Evolutionary conservation across 2,888 invertebrate species (phyloP), one percentile per base, ranked within the genome.

Genomic region (Lasioglossum malachurum): DNA sequence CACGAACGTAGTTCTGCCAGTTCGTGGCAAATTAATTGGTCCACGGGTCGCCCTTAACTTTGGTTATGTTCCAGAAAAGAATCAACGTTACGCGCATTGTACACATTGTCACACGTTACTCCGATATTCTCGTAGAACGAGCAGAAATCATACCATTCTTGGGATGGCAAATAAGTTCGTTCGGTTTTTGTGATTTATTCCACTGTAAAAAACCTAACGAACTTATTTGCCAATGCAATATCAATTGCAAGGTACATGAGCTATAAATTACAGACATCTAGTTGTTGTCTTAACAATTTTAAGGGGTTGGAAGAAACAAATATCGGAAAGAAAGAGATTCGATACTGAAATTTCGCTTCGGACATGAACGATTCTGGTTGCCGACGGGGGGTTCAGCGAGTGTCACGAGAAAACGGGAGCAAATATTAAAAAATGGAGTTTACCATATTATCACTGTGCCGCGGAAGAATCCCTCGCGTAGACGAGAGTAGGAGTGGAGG

Each of bases 401-500:
- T 23, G 23, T 53, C 53, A 0, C n/a, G 12, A n/a, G n/a, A n/a
- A n/a, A 57, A n/a, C 57, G 10, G n/a, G 12, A 57, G 57, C 4
- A 12, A n/a, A n/a, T 4, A 57, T 57, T n/a, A 57, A 10, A 57
- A 57, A 57, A 57, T n/a, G 12, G 12, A 4, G 12, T 57, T 69
- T 19, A 38, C 35, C 69, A 7, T 7, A n/a, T 1, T 23, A 35
- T 69, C 16, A 0, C 31, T 16, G 64, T 16, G 16, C 16, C 64
- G 7, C 7, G 57, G 31, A 31, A 64, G 31, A 12, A 19, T 31
- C 64, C 64, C 27, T 16, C 16, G 31, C 31, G 31, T 10, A 16
- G 60, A 53, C 67, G 82, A n/a, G 78, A 86, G 82, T 60, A 76
- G 83, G 82, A 82, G 82, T 71, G 79, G 83, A 83, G 83, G 73